Percentiles rank a stretch among this genome's conserved stretches.
phyloP scores from a whole-genome alignment of 1,140 invertebrate species.

The Anoplophora glabripennis region DNA sequence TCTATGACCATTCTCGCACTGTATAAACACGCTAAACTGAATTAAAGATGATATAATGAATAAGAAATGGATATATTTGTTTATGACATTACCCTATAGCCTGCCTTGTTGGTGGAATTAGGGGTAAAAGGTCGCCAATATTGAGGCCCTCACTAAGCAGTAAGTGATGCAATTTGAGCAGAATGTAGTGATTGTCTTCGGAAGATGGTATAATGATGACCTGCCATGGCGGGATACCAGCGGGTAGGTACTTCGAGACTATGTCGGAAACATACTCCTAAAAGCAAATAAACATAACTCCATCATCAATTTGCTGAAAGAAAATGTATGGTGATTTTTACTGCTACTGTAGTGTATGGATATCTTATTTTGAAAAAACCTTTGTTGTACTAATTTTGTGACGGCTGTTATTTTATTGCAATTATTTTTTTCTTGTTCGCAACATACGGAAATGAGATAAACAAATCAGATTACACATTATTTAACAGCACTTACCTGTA shows the following conservation, averaged over 20 bases:
- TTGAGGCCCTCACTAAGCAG: conserved; percentile 67
- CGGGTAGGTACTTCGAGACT: conserved; percentile 71
- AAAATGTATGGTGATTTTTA: not conserved
- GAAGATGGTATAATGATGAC: conserved; percentile 68
- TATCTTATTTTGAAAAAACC: no score
- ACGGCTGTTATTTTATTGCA: no score
- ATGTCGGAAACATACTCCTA: conserved; percentile 77
- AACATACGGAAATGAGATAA: no score
- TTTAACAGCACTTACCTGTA: conserved; percentile 64
- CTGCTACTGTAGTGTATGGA: no score
- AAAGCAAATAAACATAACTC: conserved; percentile 30
- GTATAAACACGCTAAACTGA: not conserved
- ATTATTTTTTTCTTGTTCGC: no score
- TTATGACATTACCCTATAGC: conserved; percentile 30
- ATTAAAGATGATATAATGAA: not conserved
- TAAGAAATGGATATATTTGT: not conserved
- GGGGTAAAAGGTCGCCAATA: conserved; percentile 69
- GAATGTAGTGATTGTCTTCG: conserved; percentile 65
- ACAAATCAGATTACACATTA: no score
- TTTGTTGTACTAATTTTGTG: no score
- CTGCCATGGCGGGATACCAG: conserved; percentile 72
- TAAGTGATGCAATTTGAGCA: conserved; percentile 73
- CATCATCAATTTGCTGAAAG: no score
- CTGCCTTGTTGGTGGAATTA: conserved; percentile 54
- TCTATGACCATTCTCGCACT: not conserved